A percentile compares a stretch with the other conserved stretches of the same genome.
Conservation (phyloP, 2,888 invertebrate species). For the Pheosia tremula region DNA sequence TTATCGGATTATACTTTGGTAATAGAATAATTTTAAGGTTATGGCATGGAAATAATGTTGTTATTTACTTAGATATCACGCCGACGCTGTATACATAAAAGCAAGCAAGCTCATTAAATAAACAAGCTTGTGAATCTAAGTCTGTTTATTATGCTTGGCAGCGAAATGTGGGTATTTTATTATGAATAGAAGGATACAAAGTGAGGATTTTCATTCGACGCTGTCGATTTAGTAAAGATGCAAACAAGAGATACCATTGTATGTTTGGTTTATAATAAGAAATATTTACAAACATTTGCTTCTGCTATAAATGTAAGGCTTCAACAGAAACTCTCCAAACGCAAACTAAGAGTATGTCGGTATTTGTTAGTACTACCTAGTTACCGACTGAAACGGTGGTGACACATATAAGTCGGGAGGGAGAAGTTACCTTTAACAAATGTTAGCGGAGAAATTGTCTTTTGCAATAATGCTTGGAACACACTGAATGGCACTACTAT, state of each 20-base stretch:
- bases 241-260: neutral
- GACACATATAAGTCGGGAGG: neutral
- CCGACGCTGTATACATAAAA: no score
- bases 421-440: neutral
- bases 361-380: neutral
- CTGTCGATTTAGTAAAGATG: neutral
- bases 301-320: neutral
- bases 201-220: neutral
- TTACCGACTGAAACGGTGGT: neutral
- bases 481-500: no score
- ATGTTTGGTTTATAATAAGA: neutral
- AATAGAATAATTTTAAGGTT: no score
- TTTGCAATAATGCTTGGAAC: neutral
- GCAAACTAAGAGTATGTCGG: no score
- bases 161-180: neutral
- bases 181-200: neutral
- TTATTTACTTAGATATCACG: no score
- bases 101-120: neutral
- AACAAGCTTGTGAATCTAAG: neutral
- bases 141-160: neutral
- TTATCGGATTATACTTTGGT: no score
- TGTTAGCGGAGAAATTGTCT: neutral
- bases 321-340: neutral
- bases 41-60: no score
- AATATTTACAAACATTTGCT: no score